phyloP scores from a whole-genome alignment of 2,113 vertebrate species.

The Calidris pygmaea region DNA sequence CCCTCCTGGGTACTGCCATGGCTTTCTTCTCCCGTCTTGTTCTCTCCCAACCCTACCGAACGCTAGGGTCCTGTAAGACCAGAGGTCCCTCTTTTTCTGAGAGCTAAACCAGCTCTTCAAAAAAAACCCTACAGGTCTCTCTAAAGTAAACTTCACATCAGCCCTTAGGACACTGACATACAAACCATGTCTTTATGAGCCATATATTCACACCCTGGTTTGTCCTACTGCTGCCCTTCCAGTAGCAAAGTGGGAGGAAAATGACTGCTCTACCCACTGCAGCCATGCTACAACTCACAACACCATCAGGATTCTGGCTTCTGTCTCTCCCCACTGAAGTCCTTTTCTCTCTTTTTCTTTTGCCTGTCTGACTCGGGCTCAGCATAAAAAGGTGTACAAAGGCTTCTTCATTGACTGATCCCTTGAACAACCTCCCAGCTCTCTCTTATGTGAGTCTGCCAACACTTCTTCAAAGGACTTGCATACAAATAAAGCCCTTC shows the following conservation, averaged over 20 bases:
- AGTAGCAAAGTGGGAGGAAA: neutral
- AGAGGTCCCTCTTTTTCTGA: neutral
- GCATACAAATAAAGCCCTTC: neutral
- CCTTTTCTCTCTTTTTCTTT: neutral
- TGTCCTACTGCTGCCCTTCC: neutral
- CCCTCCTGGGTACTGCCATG: neutral
- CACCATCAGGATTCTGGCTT: accelerated
- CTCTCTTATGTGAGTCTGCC: neutral
- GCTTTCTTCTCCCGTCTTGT: neutral
- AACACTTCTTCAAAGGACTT: neutral
- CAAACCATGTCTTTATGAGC: neutral
- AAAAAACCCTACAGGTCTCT: neutral
- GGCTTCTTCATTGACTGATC: neutral
- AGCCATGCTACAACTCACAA: neutral
- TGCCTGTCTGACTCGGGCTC: neutral
- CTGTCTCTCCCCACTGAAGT: neutral
- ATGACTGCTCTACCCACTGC: neutral
- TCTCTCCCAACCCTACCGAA: neutral
- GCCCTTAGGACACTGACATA: neutral
- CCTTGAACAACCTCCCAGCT: neutral
- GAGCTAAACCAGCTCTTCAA: neutral
- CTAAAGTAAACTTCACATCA: neutral
- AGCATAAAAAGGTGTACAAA: neutral
- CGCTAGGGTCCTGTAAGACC: neutral
- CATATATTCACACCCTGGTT: neutral